Conservation (phyloP, 1,140 invertebrate genomes). For the Cylas formicarius region DNA sequence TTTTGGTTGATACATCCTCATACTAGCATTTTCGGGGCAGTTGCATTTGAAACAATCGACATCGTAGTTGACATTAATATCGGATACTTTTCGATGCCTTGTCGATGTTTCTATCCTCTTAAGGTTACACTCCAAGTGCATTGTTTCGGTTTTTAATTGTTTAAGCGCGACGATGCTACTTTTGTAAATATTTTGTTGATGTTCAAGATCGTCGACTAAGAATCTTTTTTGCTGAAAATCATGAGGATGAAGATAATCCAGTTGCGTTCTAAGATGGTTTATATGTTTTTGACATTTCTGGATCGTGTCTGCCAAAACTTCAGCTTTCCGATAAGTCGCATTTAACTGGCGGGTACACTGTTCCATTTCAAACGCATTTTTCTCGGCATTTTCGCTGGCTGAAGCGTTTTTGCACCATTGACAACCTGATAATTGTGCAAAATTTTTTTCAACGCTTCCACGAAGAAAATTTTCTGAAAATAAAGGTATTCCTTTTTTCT, state of each 20-base stretch:
- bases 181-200: conserved; percentile 28
- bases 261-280: conserved; percentile 16
- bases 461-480: too few relatives aligned
- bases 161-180: conserved; percentile 19
- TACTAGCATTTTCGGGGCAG: too few relatives aligned
- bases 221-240: neutral
- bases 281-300: conserved; percentile 29
- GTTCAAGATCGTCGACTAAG: conserved; percentile 11
- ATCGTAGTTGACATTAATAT: neutral
- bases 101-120: conserved; percentile 3
- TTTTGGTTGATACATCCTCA: too few relatives aligned
- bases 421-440: too few relatives aligned
- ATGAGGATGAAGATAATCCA: conserved; percentile 2
- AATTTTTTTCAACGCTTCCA: too few relatives aligned
- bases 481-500: too few relatives aligned
- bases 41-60: too few relatives aligned
- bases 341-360: too few relatives aligned
- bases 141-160: conserved; percentile 25
- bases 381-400: too few relatives aligned
- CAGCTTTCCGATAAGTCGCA: conserved; percentile 19
- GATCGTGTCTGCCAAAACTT: conserved; percentile 19
- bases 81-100: neutral
- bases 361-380: conserved; percentile 5
- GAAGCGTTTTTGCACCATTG: too few relatives aligned
- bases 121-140: conserved; percentile 22